A percentile compares a stretch with the other conserved stretches of the same genome.
These are phyloP conservation scores for Mixornis gularis DNA, from an alignment of 2,113 vertebrate species.

Conservation along the genomic window DNA sequence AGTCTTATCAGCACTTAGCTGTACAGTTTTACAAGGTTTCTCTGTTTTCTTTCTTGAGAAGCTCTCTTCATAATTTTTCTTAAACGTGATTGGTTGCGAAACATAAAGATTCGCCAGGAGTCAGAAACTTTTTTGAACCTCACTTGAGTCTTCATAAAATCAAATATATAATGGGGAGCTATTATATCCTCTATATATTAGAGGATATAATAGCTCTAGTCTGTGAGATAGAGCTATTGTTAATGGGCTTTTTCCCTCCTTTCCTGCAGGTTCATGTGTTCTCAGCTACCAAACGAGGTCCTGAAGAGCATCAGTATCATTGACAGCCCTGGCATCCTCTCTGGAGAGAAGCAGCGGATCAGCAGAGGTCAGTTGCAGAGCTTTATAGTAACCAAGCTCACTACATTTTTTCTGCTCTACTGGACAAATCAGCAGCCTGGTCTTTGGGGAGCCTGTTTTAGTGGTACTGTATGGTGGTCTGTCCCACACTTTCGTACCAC, in stretches of 20 bases:
- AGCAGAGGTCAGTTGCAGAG: slow-evolving; percentile 82
- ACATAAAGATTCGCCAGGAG: not conserved
- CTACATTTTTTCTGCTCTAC: not conserved
- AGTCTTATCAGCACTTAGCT: not conserved
- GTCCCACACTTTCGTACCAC: not conserved
- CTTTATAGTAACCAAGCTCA: not conserved
- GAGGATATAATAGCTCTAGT: too few species aligned
- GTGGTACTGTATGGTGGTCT: not conserved
- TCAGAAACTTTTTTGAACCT: not conserved
- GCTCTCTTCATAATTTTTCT: not conserved
- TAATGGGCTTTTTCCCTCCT: not conserved
- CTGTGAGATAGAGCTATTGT: not conserved
- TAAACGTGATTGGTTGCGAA: not conserved
- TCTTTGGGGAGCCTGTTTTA: not conserved
- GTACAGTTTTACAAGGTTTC: not conserved
- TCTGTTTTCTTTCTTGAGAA: not conserved
- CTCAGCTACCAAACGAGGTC: slow-evolving; percentile 93
- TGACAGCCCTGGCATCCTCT: slow-evolving; percentile 93
- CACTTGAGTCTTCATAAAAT: not conserved
- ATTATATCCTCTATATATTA: too few species aligned
- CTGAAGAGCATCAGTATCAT: slow-evolving; percentile 97
- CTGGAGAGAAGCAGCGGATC: slow-evolving; percentile 94
- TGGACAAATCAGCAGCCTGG: not conserved
- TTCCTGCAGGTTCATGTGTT: slow-evolving; percentile 90
- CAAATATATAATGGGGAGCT: not conserved